Base-by-base conservation (phyloP, 1,140 invertebrate species). In the Heliconius eleuchia region DNA sequence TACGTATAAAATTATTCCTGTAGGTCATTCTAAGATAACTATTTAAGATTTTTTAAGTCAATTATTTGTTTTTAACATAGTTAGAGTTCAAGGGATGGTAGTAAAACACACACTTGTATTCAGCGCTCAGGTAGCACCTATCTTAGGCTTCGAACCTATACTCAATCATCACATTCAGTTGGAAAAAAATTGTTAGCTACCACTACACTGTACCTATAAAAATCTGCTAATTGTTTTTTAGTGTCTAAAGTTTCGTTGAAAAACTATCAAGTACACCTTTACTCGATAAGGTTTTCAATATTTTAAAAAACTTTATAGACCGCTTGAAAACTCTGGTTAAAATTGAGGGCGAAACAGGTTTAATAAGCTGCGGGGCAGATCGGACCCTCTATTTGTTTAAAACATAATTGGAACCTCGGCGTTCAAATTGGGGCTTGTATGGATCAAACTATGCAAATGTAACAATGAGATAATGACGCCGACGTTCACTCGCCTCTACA, bases 381-480 rank as follows among this genome's bases (percentile, higher is more conserved):
- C 76, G 77, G 34, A 78, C 82, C 87, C 83, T 86, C 71, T 89
- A 88, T 92, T 91, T 90, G 87, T 91, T 89, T 90, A 86, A 87
- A 90, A 89, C 84, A 86, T 90, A 91, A 90, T 88, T 86, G 88
- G 84, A 82, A 80, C 79, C 79, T 80, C 85, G 85, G 89, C 86
- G 73, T 80, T 77, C 80, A 88, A 90, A 91, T 87, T 88, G 85
- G 84, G 80, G 81, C 88, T 87, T 84, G 86, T 84, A 85, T 84
- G 86, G 84, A 87, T 82, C 81, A 78, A 74, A 80, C 84, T 91
- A 91, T 91, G 88, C 86, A 91, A 90, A 92, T 91, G 87, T 89
- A 80, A 85, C 85, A 88, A 90, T 91, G 87, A 84, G 85, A 84
- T 87, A 87, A 89, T 87, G 90, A 86, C 86, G 86, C 84, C 84